Conservation (phyloP, 2,113 vertebrate species). For the Axis porcinus region DNA sequence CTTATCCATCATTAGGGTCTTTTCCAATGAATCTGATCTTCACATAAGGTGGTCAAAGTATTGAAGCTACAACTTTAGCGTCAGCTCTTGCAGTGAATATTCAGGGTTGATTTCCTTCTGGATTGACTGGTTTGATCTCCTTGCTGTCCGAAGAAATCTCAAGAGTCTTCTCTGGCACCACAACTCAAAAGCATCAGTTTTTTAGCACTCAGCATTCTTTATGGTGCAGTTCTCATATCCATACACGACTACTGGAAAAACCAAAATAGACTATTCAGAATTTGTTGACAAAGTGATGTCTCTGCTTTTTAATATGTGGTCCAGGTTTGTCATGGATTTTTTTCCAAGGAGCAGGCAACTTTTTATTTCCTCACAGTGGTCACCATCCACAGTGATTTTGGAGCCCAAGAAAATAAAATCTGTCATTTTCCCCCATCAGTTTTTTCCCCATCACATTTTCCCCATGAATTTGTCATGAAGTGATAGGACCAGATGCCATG, state of each 20-base stretch:
- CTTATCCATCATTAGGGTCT: not conserved
- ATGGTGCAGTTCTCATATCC: not conserved
- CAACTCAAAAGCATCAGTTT: not conserved
- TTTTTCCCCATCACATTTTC: not conserved
- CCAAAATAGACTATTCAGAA: not conserved
- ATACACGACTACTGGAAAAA: not conserved
- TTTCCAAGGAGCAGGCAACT: not conserved
- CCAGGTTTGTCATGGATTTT: not conserved
- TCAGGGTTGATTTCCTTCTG: not conserved
- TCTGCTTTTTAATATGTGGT: not conserved
- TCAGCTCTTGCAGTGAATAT: not conserved
- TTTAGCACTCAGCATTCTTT: not conserved
- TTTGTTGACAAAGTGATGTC: not conserved
- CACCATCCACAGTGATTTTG: not conserved
- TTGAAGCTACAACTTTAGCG: not conserved
- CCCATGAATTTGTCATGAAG: not conserved
- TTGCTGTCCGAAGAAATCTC: not conserved
- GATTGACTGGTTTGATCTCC: not conserved
- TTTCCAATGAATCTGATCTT: not conserved
- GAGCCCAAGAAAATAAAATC: not conserved
- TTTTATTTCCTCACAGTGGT: not conserved
- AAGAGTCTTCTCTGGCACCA: not conserved
- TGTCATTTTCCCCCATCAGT: not conserved
- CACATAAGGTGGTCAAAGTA: not conserved
- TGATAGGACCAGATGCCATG: not conserved